Percentiles rank a stretch among this genome's conserved stretches.
Conservation (phyloP, 2,888 invertebrate species). For the Elegia similella region DNA sequence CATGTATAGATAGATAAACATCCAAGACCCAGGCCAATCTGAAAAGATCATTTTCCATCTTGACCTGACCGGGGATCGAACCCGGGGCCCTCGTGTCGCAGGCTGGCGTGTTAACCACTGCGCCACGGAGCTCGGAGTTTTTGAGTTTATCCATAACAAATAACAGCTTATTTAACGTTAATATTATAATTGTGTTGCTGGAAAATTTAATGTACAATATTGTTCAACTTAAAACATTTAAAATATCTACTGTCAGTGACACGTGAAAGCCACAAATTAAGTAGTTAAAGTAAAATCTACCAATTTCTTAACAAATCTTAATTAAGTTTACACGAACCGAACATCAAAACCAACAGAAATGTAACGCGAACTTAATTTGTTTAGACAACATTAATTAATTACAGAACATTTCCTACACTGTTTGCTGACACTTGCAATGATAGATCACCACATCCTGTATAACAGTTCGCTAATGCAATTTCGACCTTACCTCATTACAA, state of each 20-base stretch:
- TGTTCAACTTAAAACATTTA: not conserved
- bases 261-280: not conserved
- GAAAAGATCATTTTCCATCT: too few species aligned
- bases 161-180: too few species aligned
- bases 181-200: too few species aligned
- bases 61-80: too few species aligned
- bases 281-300: not conserved
- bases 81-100: too few species aligned
- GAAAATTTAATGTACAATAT: too few species aligned
- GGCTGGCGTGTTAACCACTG: too few species aligned
- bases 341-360: not conserved
- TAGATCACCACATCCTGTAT: constrained; percentile 40
- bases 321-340: constrained; percentile 1
- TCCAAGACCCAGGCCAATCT: too few species aligned
- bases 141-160: too few species aligned
- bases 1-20: too few species aligned
- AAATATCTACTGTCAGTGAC: not conserved
- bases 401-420: constrained; percentile 48
- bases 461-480: not conserved
- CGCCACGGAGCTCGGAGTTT: too few species aligned
- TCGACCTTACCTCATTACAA: constrained; percentile 12
- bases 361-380: constrained; percentile 38
- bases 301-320: not conserved
- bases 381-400: constrained; percentile 51
- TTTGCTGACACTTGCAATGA: constrained; percentile 54